Conservation (phyloP, 2,888 invertebrate genomes). For the Pheosia gnoma region DNA sequence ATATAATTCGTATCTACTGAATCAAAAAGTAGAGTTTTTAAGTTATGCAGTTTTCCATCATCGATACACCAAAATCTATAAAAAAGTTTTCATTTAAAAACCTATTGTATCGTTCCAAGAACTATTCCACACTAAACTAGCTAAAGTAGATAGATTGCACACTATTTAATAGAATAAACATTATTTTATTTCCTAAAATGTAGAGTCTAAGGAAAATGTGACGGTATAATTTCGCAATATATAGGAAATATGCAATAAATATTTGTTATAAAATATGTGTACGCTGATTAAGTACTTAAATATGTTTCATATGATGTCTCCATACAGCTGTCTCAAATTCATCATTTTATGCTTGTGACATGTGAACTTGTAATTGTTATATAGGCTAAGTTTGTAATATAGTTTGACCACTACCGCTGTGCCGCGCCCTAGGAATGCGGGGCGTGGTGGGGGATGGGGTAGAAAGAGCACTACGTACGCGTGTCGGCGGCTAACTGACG, state of each 20-base stretch:
- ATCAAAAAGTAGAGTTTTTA: neutral
- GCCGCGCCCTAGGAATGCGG: no score
- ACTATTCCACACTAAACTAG: slow-evolving; percentile 54
- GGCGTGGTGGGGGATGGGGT: no score
- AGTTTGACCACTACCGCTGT: no score
- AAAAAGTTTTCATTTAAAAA: slow-evolving; percentile 27
- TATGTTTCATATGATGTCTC: no score
- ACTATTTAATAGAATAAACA: slow-evolving; percentile 45
- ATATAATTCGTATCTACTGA: no score
- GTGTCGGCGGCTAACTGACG: no score
- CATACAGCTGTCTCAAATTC: no score
- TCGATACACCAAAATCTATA: slow-evolving; percentile 12
- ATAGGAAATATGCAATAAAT: slow-evolving; percentile 26
- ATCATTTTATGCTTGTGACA: no score
- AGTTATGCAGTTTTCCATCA: slow-evolving; percentile 11
- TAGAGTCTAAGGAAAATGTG: slow-evolving; percentile 24
- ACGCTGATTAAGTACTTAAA: neutral
- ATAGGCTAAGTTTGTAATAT: no score
- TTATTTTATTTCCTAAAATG: slow-evolving; percentile 36
- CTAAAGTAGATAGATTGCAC: slow-evolving; percentile 59
- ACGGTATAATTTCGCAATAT: slow-evolving; percentile 9
- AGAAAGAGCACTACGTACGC: no score
- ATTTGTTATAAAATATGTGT: slow-evolving; percentile 7
- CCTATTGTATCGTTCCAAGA: slow-evolving; percentile 37
- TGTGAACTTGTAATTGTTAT: no score